Base-by-base conservation (phyloP, 2,797 vertebrate species). In the Staurois parvus region DNA sequence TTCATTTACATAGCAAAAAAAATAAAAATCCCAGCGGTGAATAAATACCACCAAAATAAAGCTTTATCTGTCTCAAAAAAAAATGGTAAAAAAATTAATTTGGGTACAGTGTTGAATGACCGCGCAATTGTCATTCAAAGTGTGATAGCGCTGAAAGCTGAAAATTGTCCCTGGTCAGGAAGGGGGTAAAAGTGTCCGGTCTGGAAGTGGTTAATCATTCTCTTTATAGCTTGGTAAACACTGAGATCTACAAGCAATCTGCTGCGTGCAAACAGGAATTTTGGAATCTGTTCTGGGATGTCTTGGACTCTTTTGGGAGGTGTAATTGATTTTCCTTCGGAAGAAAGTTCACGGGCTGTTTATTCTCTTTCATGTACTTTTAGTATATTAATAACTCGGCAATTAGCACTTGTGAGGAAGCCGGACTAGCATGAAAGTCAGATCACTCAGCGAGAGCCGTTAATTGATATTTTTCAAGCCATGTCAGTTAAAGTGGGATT, bases 301-400 rank as follows among this genome's bases (percentile, higher is more conserved):
- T 24, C 19, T 66, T 62, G 32, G 11, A 17, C 37, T 72, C 79
- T 86, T 82, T 52, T 24, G 73, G 79, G 73, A 77, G 12, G 78
- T 45, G 42, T 76, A 81, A 82, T 86, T 72, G 79, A 72, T 85
- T 75, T n/a, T 81, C 30, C 73, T 77, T 82, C 70, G 45, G 66
- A 81, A 77, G 79, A 80, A 77, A 81, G 48, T 81, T 72, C 21
- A 77, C 5, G 75, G 40, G 68, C 79, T 76, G 59, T 78, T 86
- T 82, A 82, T 86, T 82, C 74, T 86, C 79, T 86, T 86, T 86
- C 79, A 86, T 82, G 79, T 82, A 72, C 79, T 66, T 67, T 86
- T 82, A 86, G 72, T 52, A 48, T 72, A 81, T 82, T 86, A 86
- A 82, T 86, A 86, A 86, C 79, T 73, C 72, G 28, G 79, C 73